Evolutionary conservation across 2,113 vertebrate species (phyloP).

Genomic region (Protobothrops mucrosquamatus): DNA sequence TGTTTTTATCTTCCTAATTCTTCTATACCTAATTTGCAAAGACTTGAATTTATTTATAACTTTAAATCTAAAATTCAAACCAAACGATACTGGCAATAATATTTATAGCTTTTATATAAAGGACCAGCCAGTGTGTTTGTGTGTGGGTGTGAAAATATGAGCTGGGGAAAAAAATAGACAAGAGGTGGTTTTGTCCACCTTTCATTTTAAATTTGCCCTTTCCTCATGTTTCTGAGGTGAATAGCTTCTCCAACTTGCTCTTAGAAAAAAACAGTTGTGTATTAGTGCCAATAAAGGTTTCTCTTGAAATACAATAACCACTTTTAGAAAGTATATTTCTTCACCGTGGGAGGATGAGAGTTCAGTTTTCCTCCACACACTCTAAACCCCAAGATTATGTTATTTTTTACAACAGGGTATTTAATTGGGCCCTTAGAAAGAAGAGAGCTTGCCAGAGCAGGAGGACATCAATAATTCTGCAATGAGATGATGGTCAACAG

Average conservation of each 20-base stretch:
- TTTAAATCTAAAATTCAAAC: not conserved
- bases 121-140: rapidly evolving
- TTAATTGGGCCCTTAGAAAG: not conserved
- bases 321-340: not conserved
- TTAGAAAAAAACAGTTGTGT: not conserved
- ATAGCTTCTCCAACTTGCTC: not conserved
- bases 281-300: too few species aligned
- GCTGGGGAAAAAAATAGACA: not conserved
- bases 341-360: not conserved
- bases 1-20: not conserved
- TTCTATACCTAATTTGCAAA: not conserved
- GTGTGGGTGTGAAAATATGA: not conserved
- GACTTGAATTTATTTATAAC: not conserved
- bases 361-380: not conserved
- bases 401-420: not conserved
- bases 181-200: not conserved
- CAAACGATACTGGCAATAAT: not conserved
- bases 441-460: not conserved
- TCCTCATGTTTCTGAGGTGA: not conserved
- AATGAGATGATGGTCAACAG: not conserved
- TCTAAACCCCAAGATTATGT: not conserved
- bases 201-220: not conserved
- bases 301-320: not conserved
- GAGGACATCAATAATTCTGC: not conserved
- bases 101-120: not conserved